Evolutionary conservation across 2,888 invertebrate genomes (phyloP), one percentile per base, ranked within the genome.

Genomic region (Melikaiella ostensackeni): DNA sequence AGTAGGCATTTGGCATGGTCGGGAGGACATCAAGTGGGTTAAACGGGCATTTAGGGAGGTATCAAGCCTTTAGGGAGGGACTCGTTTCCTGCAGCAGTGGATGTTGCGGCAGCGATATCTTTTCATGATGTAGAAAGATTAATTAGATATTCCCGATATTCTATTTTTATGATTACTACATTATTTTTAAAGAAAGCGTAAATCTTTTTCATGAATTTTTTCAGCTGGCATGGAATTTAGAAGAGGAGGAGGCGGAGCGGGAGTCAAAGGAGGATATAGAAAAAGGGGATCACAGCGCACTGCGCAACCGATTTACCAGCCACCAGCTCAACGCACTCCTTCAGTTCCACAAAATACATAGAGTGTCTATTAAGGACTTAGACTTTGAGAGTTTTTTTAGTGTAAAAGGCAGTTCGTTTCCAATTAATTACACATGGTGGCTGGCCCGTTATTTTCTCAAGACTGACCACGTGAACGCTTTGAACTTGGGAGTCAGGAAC

Each of bases 231-330:
- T 89, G 84, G 90, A 91, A 80, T 88, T 88, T 80, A 88, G 89
- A 63, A 87, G 87, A 16, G 87, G 89, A 59, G 85, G 85, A 33
- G 85, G 86, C n/a, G 79, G 84, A 6, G 84, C 81, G 30, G 82
- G 85, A 27, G 83, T 84, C 16, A 82, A 80, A 59, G 89, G 87
- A 66, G 82, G 84, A 19, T 84, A 86, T 73, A 88, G 87, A 59
- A 89, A 87, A 81, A 86, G 89, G 2, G 85, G 81, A 35, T 89
- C 88, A 62, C 90, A 91, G 73, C 88, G 91, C 63, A 90, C 85
- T 81, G 84, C 91, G 6, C 91, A 91, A 77, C 88, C 90, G 1
- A 91, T 91, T 79, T 91, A 91, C 77, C 91, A 91, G 79, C 91
- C 91, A 42, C 91, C 91, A 4, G 90, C 91, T 62, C 91, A 91